Percentiles rank a stretch among this genome's conserved stretches.
These are phyloP conservation scores for Leptopterna dolabrata DNA, from an alignment of 2,888 invertebrate genomes.

Conservation along the genomic window DNA sequence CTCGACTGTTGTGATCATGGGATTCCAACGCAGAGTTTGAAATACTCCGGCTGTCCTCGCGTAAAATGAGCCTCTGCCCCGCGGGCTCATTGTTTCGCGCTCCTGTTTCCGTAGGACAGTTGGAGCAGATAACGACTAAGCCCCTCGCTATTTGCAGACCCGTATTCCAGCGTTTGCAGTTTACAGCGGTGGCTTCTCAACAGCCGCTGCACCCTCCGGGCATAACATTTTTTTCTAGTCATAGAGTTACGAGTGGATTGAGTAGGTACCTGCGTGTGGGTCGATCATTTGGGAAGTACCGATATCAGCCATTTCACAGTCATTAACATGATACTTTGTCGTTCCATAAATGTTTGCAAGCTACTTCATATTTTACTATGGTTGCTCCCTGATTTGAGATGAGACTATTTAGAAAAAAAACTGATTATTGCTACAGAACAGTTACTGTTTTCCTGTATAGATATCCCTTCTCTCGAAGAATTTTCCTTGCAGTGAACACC, in stretches of 20 bases:
- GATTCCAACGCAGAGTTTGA: neutral
- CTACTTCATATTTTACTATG: no score
- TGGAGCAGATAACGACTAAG: neutral
- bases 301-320: no score
- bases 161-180: neutral
- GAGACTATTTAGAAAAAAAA: no score
- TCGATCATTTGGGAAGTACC: no score
- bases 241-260: neutral
- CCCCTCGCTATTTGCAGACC: slow-evolving; percentile 1
- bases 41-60: neutral
- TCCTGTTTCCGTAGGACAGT: slow-evolving; percentile 7
- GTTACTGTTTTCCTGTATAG: no score
- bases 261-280: no score
- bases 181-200: neutral
- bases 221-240: neutral
- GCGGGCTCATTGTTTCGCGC: slow-evolving; percentile 3
- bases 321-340: no score
- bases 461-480: no score
- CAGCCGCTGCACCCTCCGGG: neutral
- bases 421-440: no score
- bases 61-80: neutral
- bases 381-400: no score
- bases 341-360: no score
- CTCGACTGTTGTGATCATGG: neutral
- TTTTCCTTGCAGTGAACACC: no score